A percentile compares a stretch with the other conserved stretches of the same genome.
Conservation (phyloP, 2,888 invertebrate species). For the Hymenopus coronatus region DNA sequence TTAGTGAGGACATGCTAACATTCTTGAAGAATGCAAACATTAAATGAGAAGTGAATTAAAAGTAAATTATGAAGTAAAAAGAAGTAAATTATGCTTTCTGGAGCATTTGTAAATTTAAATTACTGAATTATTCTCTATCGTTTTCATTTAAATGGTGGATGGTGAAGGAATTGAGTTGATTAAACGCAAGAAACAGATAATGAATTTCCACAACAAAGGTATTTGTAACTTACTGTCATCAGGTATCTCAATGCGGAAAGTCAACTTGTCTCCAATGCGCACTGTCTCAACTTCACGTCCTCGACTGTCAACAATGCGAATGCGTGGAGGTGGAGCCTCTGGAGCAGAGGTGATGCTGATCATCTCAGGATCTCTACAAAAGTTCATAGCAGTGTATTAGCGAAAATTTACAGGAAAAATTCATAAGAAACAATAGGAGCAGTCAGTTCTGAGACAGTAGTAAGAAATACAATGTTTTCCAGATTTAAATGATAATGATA, state of each 20-base stretch:
- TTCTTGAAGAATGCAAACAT: too few species aligned
- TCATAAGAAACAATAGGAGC: neutral
- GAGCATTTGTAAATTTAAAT: too few species aligned
- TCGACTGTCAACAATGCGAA: slow-evolving; percentile 83
- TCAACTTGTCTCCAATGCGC: slow-evolving; percentile 89
- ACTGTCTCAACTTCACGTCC: slow-evolving; percentile 90
- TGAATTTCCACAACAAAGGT: neutral
- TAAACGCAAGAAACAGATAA: neutral
- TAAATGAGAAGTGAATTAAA: too few species aligned
- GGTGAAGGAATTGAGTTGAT: too few species aligned
- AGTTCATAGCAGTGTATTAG: neutral
- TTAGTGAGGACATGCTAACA: too few species aligned
- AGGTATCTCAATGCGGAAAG: slow-evolving; percentile 93
- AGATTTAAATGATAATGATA: too few species aligned
- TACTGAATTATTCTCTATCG: too few species aligned
- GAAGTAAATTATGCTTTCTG: too few species aligned
- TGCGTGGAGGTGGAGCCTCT: slow-evolving; percentile 90
- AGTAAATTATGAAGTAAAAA: too few species aligned
- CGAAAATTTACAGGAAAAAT: neutral
- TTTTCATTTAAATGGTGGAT: too few species aligned
- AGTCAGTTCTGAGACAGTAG: too few species aligned
- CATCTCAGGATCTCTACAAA: slow-evolving; percentile 84
- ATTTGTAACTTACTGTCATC: slow-evolving; percentile 77
- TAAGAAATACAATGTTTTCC: too few species aligned
- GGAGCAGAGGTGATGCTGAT: slow-evolving; percentile 94